Evolutionary conservation across 2,113 vertebrate species (phyloP), one percentile per base, ranked within the genome.

Genomic region (Laticauda laticaudata): DNA sequence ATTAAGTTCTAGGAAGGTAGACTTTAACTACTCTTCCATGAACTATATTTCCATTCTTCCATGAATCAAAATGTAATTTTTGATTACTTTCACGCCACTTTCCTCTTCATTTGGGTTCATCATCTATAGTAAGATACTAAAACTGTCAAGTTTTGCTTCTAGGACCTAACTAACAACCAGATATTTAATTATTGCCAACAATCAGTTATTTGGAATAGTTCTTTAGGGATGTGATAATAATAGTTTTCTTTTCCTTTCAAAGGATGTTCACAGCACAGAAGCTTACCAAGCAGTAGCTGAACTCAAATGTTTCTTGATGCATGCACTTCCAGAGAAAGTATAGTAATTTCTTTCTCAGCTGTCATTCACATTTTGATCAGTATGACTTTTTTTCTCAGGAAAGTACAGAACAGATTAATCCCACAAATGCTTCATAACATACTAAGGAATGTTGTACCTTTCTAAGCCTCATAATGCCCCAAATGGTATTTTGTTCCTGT

Each of bases 141-240:
- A 57, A 48, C 21, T 51, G 39, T 81, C 53, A 55, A 24, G 39
- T 57, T 54, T 45, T 55, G 64, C 24, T 7, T 91, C 10, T 54
- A 26, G 59, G 2, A 6, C 56, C 39, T 12, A 88, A 26, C 53
- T 64, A 64, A 24, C 8, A 61, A 86, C n/a, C 34, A 90, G 54
- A 51, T 23, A 21, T 3, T 29, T 92, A 92, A 90, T 55, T 87
- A 26, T 18, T 69, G 48, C 39, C 57, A 92, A 55, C 39, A 48
- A 29, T 92, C 48, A 92, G 20, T 91, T 56, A 69, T 64, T 90
- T 86, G 48, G 51, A n/a, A 24, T 15, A 53, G 4, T 89, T 89
- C 55, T 90, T 92, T 64, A 92, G 51, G 26, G 24, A 90, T 39
- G 34, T 23, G 54, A 64, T 89, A 86, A 93, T 61, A 91, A 91